A percentile compares a stretch with the other conserved stretches of the same genome.
phyloP scores from a whole-genome alignment of 2,888 invertebrate species.

The Dione juno region DNA sequence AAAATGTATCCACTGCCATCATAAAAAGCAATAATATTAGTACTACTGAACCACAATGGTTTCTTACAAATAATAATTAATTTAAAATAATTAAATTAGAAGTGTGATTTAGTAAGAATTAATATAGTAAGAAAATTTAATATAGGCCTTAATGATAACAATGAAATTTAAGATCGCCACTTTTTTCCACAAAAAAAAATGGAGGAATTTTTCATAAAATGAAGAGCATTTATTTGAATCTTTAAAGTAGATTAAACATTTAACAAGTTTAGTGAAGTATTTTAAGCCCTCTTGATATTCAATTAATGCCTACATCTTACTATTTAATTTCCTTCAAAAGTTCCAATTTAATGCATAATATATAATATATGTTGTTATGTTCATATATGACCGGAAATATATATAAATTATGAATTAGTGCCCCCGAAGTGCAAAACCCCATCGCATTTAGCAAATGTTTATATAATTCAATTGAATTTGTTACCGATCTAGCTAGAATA shows the following conservation, averaged over 20 bases:
- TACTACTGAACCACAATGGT: background rate
- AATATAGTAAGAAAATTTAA: background rate
- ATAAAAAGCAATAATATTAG: too few species aligned
- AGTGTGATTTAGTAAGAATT: too few species aligned
- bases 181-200: background rate
- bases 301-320: background rate
- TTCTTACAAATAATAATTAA: constrained; percentile 2
- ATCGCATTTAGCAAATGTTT: too few species aligned
- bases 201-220: background rate
- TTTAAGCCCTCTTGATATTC: background rate
- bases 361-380: too few species aligned
- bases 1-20: too few species aligned
- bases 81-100: too few species aligned
- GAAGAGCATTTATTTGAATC: background rate
- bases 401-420: too few species aligned
- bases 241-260: background rate
- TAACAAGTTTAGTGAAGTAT: background rate
- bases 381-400: too few species aligned
- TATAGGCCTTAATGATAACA: background rate
- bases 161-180: background rate
- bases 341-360: too few species aligned
- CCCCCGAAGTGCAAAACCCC: too few species aligned
- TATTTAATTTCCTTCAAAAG: background rate
- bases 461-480: too few species aligned
- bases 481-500: too few species aligned